These are phyloP conservation scores for Cephus rjabovi DNA, from an alignment of 2,888 invertebrate species.

Conservation along the genomic window DNA sequence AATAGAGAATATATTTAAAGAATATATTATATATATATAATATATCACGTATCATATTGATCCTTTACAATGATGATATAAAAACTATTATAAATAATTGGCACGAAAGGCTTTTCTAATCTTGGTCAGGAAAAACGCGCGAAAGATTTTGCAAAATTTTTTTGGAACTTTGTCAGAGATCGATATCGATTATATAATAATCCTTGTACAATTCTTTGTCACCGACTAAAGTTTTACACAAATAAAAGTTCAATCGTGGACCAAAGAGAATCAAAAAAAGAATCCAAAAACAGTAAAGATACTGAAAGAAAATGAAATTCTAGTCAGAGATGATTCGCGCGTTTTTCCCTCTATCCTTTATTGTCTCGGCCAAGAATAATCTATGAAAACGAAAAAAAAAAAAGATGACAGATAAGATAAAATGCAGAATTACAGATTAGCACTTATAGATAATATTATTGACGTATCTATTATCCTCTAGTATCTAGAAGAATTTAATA, in stretches of 20 bases:
- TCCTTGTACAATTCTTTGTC: not conserved
- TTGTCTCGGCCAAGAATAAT: constrained; percentile 6
- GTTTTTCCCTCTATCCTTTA: not conserved
- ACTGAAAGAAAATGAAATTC: not conserved
- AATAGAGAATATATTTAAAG: constrained; percentile 53
- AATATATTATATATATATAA: constrained; percentile 35
- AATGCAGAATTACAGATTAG: not conserved
- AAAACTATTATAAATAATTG: constrained; percentile 29
- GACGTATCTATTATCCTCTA: not conserved
- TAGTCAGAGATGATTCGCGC: not conserved
- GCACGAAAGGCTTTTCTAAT: not conserved
- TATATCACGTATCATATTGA: constrained; percentile 29
- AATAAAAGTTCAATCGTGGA: not conserved
- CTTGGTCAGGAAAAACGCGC: not conserved
- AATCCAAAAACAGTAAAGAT: not conserved
- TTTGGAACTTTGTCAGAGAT: not conserved
- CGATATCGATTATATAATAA: not conserved
- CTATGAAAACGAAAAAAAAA: not conserved
- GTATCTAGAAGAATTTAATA: not conserved
- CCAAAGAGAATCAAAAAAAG: not conserved
- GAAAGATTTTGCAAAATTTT: not conserved
- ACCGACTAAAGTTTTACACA: not conserved
- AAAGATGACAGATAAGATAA: not conserved
- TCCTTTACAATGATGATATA: constrained; percentile 31
- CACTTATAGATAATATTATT: not conserved